Evolutionary conservation across 2,888 invertebrate genomes (phyloP), one percentile per base, ranked within the genome.

Genomic region (Andricus curvator): DNA sequence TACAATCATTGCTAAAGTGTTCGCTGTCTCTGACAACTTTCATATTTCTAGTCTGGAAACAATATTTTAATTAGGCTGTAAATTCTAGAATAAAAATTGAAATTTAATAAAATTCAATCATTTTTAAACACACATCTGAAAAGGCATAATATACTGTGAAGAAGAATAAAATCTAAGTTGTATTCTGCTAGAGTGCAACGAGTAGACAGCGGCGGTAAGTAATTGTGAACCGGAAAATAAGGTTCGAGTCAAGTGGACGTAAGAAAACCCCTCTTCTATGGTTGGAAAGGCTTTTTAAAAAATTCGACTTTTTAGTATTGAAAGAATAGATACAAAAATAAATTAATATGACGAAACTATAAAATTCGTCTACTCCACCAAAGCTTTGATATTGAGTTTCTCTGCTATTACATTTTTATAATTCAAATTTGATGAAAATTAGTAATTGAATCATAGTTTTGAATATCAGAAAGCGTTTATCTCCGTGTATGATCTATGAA

Each of bases 161-260:
- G 56, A 56, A 56, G 56, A 8, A 56, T 56, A 2, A 20, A 56
- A 56, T 56, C 56, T n/a, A n/a, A 56, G n/a, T 56, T n/a, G 56
- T 56, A 56, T n/a, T 56, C 56, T 56, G n/a, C 56, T 56, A 56
- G 56, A 56, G 20, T n/a, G 56, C 56, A 56, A 8, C 56, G n/a
- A n/a, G n/a, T n/a, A 56, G n/a, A 56, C 56, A 56, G n/a, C 56
- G n/a, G n/a, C n/a, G 56, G 56, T 56, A 56, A 56, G n/a, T 56
- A 56, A 56, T 56, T 56, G 56, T 56, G 56, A 56, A 56, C 8
- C 20, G 8, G 56, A 9, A 56, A 56, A n/a, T n/a, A 56, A 56
- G 56, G 56, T 56, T 8, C 56, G 8, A 56, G 56, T 56, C 56
- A 56, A 56, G 56, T 20, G n/a, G 56, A 56, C 20, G 56, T 56